phyloP scores from a whole-genome alignment of 2,113 vertebrate genomes.

The Eptesicus fuscus region DNA sequence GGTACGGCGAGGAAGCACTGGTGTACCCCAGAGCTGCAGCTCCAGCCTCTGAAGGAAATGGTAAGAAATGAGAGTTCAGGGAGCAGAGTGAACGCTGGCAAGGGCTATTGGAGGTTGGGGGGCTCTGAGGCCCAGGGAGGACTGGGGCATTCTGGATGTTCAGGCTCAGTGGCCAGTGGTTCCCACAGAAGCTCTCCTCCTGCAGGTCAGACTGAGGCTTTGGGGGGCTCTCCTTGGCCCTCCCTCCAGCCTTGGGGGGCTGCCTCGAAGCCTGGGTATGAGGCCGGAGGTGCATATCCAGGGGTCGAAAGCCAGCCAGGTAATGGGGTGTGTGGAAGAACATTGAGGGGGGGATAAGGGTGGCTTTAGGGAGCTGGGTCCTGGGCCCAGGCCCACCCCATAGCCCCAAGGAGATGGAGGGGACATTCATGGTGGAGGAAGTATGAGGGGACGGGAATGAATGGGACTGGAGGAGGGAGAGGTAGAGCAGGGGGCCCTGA shows the following conservation, averaged over 20 bases:
- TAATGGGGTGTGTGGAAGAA: not conserved
- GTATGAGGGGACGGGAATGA: not conserved
- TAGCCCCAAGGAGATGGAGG: not conserved
- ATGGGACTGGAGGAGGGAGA: not conserved
- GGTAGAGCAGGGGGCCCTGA: not conserved
- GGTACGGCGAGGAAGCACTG: not conserved
- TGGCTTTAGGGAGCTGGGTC: not conserved
- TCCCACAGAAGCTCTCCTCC: not conserved
- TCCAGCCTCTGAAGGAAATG: not conserved
- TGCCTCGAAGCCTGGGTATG: not conserved
- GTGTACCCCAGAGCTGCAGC: not conserved
- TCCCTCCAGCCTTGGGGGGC: not conserved
- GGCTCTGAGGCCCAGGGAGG: not conserved
- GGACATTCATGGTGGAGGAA: not conserved
- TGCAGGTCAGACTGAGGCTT: not conserved
- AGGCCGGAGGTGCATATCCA: not conserved
- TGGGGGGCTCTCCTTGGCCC: not conserved
- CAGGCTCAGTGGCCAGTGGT: too few species aligned
- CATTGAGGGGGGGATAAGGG: rapidly evolving
- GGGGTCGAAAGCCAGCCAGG: not conserved
- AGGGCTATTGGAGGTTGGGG: not conserved
- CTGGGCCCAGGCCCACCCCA: not conserved
- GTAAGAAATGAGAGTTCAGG: not conserved
- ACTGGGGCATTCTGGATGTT: too few species aligned
- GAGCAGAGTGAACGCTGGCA: not conserved